Percentiles rank a stretch among this genome's conserved stretches.
Evolutionary conservation across 2,888 invertebrate genomes (phyloP).

Genomic region (Maniola hyperantus): DNA sequence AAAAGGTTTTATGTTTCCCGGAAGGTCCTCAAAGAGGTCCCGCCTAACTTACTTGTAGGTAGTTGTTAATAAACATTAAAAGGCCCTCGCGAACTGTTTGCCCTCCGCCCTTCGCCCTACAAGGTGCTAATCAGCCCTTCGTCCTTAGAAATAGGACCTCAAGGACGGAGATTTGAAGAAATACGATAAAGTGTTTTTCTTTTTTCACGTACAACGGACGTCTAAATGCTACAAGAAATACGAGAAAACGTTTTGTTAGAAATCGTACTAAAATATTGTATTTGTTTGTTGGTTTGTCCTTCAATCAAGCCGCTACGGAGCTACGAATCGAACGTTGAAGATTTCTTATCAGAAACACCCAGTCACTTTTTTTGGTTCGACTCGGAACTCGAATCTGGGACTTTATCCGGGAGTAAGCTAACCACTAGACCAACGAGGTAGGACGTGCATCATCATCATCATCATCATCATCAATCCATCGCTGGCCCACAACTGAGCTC

Average conservation of each 20-base stretch:
- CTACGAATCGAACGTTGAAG: no score
- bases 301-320: no score
- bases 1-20: conserved; percentile 21
- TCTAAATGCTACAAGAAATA: no score
- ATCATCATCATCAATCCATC: no score
- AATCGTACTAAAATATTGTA: not conserved
- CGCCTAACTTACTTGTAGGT: conserved; percentile 25
- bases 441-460: no score
- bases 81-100: conserved; percentile 23
- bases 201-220: not conserved
- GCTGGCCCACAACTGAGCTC: no score
- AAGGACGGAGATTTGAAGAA: conserved; percentile 1
- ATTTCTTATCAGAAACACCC: no score
- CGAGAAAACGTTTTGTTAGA: not conserved
- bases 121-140: conserved; percentile 22
- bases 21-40: conserved; percentile 26
- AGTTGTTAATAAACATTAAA: conserved; percentile 34
- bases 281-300: not conserved
- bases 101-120: conserved; percentile 21
- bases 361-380: no score
- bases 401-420: no score
- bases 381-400: no score
- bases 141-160: not conserved
- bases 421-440: no score
- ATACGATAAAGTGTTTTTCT: not conserved